Conservation (phyloP, 2,888 invertebrate genomes). For the Eilema caniola region DNA sequence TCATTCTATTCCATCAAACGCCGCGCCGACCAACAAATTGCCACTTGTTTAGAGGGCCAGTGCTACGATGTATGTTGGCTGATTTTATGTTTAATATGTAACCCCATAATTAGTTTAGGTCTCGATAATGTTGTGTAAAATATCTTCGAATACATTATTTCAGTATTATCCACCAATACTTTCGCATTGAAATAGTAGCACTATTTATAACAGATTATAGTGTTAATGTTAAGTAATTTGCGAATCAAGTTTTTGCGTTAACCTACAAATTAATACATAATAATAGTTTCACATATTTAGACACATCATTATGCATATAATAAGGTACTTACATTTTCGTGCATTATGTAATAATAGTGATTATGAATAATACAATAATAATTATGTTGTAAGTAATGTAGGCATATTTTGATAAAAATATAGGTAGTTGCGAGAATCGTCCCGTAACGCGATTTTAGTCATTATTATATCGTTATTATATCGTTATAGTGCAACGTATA, state of each 20-base stretch:
- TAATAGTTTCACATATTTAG: neutral
- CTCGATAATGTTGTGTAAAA: no score
- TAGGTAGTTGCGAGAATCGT: neutral
- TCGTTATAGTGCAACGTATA: neutral
- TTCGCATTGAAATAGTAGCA: no score
- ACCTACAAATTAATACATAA: no score
- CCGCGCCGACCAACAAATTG: no score
- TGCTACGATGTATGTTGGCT: no score
- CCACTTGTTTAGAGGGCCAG: no score
- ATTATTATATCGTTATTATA: neutral
- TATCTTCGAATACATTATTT: no score
- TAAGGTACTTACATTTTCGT: neutral
- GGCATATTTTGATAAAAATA: neutral
- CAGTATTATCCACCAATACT: no score
- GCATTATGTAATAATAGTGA: neutral
- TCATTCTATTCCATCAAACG: no score
- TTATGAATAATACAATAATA: conserved; percentile 1
- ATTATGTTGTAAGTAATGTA: neutral
- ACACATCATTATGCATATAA: neutral
- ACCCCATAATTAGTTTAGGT: no score
- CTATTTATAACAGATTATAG: no score
- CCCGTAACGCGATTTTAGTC: neutral
- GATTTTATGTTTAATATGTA: no score
- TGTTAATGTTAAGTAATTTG: neutral
- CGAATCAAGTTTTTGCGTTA: neutral